Conservation (phyloP, 92 coral and sea anemone genomes). For the Metridium senile region DNA sequence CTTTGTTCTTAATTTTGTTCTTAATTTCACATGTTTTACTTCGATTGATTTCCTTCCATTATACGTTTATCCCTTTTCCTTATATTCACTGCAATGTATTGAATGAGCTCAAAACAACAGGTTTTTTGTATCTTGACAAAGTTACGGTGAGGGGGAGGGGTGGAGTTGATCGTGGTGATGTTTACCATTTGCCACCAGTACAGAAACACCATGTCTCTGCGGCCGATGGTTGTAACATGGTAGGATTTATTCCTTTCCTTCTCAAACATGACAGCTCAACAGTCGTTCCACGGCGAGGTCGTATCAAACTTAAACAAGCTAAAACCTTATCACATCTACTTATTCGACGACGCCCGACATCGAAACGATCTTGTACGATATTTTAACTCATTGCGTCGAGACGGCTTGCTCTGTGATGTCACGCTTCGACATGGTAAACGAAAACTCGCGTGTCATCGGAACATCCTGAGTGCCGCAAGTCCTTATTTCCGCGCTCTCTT, state of each 20-base stretch:
- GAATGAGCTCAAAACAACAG: no score
- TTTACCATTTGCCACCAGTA: constrained; percentile 20
- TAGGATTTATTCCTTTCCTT: neutral
- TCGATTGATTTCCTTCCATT: no score
- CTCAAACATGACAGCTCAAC: constrained; percentile 28
- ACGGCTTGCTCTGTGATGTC: constrained; percentile 75
- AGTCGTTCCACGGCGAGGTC: constrained; percentile 30
- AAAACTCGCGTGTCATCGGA: constrained; percentile 76
- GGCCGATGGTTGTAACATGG: neutral
- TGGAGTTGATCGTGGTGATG: constrained; percentile 1
- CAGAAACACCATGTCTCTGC: constrained; percentile 6
- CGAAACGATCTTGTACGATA: constrained; percentile 61
- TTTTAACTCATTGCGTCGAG: constrained; percentile 64
- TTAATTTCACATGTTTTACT: no score
- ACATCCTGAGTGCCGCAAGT: constrained; percentile 73
- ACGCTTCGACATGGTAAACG: constrained; percentile 56
- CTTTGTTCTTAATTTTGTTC: no score
- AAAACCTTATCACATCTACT: constrained; percentile 42
- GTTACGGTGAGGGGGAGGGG: constrained; percentile 4
- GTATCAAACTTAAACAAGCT: constrained; percentile 67
- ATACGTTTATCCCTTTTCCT: no score
- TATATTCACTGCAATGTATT: no score
- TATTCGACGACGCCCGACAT: constrained; percentile 61
- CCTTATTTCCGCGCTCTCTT: constrained; percentile 87
- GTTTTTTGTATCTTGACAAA: neutral